Base-by-base conservation (phyloP, 1,140 invertebrate species). In the Zaprionus capensis region DNA sequence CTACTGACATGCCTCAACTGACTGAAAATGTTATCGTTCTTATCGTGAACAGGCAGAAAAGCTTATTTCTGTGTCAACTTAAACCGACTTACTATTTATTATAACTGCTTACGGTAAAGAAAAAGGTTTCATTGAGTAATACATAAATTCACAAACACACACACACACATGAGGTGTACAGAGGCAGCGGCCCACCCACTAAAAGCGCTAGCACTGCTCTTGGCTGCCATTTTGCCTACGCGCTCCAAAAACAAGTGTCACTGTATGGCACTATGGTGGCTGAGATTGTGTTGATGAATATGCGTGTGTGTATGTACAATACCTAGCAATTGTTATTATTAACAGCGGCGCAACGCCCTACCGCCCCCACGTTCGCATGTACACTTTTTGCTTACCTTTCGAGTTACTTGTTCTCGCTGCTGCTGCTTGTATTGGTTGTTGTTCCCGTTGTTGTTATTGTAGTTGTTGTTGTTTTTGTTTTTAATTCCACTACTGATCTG, bases 241-340 rank as follows among this genome's bases (percentile, higher is more conserved):
- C 70, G 68, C 59, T 72, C 78, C 78, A 76, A 84, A 87, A 87
- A 70, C 58, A 71, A 72, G 62, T 83, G 41, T 71, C 76, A 51
- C 17, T 68, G 59, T 46, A 28, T 55, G 68, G 28, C 31, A 71
- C 70, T 72, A 59, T 72, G 44, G 44, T 56, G 55, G 71, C 64
- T 68, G 71, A 70, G 72, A 55, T 74, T 74, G 58, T 38, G 11
- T 31, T 24, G 49, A 31, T 17, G 36, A 9, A 24, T 59, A 51
- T 51, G 36, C 22, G 12, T 34, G 38, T 28, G 67, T 59, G 22
- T 58, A 59, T 71, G 64, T 61, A 88, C 78, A 87, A 78, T 83
- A 81, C 69, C 57, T 51, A 67, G 59, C 84, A 81, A 87, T 87
- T 87, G 84, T 87, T 87, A 87, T 88, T 84, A 88, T 87, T 88